phyloP scores from a whole-genome alignment of 2,797 vertebrate species.

The Spea hammondii region DNA sequence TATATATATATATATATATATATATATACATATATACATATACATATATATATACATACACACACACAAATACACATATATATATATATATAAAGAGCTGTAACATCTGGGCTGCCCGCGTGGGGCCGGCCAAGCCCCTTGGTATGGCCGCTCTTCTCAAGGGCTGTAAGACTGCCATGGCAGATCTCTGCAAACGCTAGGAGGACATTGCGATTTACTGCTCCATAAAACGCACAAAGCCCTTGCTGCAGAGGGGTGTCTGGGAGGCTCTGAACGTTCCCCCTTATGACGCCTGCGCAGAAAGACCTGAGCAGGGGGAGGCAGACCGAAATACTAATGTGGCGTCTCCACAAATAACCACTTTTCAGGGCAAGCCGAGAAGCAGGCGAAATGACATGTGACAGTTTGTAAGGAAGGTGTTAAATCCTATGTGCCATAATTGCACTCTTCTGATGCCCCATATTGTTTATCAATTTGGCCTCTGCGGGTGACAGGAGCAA shows the following conservation, averaged over 20 bases:
- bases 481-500: slow-evolving; percentile 48
- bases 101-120: neutral
- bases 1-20: too few relatives aligned
- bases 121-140: neutral
- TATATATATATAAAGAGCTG: too few relatives aligned
- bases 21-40: too few relatives aligned
- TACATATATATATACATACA: too few relatives aligned
- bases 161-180: neutral
- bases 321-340: neutral
- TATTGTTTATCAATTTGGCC: slow-evolving; percentile 38
- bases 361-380: neutral
- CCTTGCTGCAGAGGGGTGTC: slow-evolving; percentile 11
- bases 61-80: too few relatives aligned
- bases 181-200: neutral
- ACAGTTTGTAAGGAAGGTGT: neutral
- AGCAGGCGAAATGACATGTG: neutral
- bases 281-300: neutral
- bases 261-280: neutral
- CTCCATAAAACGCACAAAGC: slow-evolving; percentile 15
- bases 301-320: neutral
- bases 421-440: slow-evolving; percentile 14
- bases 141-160: neutral
- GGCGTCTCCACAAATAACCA: neutral
- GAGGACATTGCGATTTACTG: slow-evolving; percentile 7
- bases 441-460: slow-evolving; percentile 1